Base-by-base conservation (phyloP, 1,140 invertebrate genomes). In the Drosophila equinoxialis region DNA sequence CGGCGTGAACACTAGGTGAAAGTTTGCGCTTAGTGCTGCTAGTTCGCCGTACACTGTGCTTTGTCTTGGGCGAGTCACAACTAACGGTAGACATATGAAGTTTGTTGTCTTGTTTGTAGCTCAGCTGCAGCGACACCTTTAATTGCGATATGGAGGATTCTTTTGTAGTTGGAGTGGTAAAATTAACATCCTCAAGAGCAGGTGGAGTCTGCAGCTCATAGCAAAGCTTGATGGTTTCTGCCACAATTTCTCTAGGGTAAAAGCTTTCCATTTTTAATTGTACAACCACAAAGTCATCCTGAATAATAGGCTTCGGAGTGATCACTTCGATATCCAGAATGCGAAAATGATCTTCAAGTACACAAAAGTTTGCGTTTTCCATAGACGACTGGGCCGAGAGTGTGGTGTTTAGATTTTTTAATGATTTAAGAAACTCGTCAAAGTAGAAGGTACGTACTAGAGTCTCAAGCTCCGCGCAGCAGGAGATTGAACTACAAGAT, bases 81-180 rank as follows among this genome's bases (percentile, higher is more conserved):
- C 94, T 94, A 20, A 95, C 94, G 51, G 94, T 94, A 1, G 95
- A 95, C 65, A 94, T 94, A 65, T 94, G 94, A 5, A 97, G 90
- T 64, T 94, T 95, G 81, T 95, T 96, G 86, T 97, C 96, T 87
- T 97, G 95, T 89, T 96, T 96, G 74, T 95, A 96, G 79, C 97
- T 95, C 33, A 97, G 92, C 83, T 95, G 94, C 1, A 95, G 94
- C 54, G 94, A 74, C 0, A 91, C 79, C 20, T 91, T 92, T 1
- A 81, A 30, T 1, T 76, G 75, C 0, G 77, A 65, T 5, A 20
- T 54, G 11, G 67, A 68, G 6, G 65, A 68, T 10, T 92, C 80
- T 30, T 78, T 90, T 1, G 58, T 4, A 3, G 45, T 48, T 6
- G 42, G 33, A 7, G 54, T 0, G 14, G 48, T 48, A 1, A 90